Base-by-base conservation (phyloP, 2,888 invertebrate species). In the Lepidonotus clava region DNA sequence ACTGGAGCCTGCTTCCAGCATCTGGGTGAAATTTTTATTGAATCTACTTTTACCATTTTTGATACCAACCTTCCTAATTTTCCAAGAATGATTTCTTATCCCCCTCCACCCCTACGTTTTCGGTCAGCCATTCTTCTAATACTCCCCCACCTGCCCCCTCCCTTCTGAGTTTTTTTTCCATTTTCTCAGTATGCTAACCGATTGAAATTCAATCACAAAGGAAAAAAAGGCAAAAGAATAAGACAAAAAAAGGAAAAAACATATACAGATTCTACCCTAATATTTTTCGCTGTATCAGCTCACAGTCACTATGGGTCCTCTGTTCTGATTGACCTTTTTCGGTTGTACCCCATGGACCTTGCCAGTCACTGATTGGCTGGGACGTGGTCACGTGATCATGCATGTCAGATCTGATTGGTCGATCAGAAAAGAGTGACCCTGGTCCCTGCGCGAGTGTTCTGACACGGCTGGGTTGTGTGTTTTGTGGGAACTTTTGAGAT, bases 401-500 rank as follows among this genome's bases (percentile, higher is more conserved):
- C 6, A 5, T 38, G 71, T 71, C 34, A 36, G 38, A 71, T 71
- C 18, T 32, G 71, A 71, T 71, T 36, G 36, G 71, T 38, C 80
- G 28, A 80, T 80, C 80, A 80, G 80, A 51, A 80, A 80, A 80
- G 80, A 46, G 46, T 28, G 14, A 46, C 41, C 80, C 41, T 41
- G 8, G 28, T 80, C 61, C 11, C 56, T 84, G 56, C 46, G 61
- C 53, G 56, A 84, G 38, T 84, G 34, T 56, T 11, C n/a, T 51
- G 21, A 11, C 80, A 46, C 46, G 51, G 80, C 80, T 80, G 80
- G 80, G 80, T 80, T 80, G 80, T 80, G 80, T 80, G 80, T 80
- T 80, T 41, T 80, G 80, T 85, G 86, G 87, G 89, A 89, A 89
- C 89, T 89, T 89, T 87, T 89, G 89, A 89, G 89, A 89, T 89